A percentile compares a stretch with the other conserved stretches of the same genome.
Conservation (phyloP, 1,140 invertebrate species). For the Pomacea maculata region DNA sequence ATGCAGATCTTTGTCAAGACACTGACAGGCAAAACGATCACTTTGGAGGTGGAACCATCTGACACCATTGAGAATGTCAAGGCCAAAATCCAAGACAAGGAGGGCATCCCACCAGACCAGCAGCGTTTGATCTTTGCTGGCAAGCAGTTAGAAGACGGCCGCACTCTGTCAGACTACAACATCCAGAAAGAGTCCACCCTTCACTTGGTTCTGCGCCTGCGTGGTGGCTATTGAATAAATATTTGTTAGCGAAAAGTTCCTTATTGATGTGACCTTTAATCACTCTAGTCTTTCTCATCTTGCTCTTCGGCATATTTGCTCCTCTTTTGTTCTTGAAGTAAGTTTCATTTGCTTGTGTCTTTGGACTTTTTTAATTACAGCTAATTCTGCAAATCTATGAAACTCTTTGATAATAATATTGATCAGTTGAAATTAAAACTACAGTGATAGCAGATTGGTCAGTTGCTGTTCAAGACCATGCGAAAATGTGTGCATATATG, state of each 20-base stretch:
- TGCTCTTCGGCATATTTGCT: no score
- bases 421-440: no score
- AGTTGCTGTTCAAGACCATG: no score
- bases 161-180: conserved; percentile 77
- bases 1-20: conserved; percentile 97
- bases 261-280: conserved; percentile 65
- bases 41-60: conserved; percentile 89
- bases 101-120: conserved; percentile 68
- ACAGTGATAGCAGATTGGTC: no score
- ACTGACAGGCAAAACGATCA: conserved; percentile 93
- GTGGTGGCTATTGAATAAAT: conserved; percentile 31
- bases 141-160: conserved; percentile 92
- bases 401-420: no score
- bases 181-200: conserved; percentile 80
- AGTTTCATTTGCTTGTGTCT: no score
- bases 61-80: conserved; percentile 80
- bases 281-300: no score
- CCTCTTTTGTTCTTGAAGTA: no score
- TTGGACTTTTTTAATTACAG: no score
- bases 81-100: conserved; percentile 76
- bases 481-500: no score
- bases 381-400: no score
- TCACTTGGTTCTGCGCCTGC: conserved; percentile 80
- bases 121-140: conserved; percentile 72
- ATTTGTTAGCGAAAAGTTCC: conserved; percentile 77